phyloP scores from a whole-genome alignment of 2,888 invertebrate genomes.

The Deilephila elpenor region DNA sequence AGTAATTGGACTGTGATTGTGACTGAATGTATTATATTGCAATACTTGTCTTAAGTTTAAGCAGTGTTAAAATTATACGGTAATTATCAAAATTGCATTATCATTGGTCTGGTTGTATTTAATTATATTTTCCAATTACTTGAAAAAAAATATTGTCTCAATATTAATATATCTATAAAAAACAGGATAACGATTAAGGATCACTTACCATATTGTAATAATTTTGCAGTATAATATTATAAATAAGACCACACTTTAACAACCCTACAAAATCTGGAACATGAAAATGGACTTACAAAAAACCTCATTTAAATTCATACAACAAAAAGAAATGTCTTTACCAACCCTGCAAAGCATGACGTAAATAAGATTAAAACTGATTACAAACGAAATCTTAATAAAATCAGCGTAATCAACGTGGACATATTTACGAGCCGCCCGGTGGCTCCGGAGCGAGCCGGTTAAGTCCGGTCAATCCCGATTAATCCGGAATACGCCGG shows the following conservation, averaged over 20 bases:
- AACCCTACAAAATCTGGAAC: neutral
- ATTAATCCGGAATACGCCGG: conserved; percentile 43
- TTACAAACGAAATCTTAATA: conserved; percentile 47
- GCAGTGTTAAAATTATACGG: too few species aligned
- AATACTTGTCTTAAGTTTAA: too few species aligned
- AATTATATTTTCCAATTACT: neutral
- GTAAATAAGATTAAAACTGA: conserved; percentile 42
- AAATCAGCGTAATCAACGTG: conserved; percentile 60
- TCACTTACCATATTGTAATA: too few species aligned
- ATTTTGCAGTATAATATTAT: too few species aligned
- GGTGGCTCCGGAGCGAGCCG: conserved; percentile 25
- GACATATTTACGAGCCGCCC: conserved; percentile 61
- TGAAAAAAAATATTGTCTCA: neutral
- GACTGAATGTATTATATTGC: too few species aligned
- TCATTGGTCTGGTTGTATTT: too few species aligned
- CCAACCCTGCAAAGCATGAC: neutral
- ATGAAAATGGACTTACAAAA: neutral
- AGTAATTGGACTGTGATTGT: neutral
- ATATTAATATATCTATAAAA: too few species aligned
- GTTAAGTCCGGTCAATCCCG: conserved; percentile 40
- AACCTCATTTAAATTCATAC: conserved; percentile 2
- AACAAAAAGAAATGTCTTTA: neutral
- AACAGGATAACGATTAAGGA: too few species aligned
- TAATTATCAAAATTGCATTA: too few species aligned
- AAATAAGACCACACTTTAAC: neutral